Evolutionary conservation across 92 coral and sea anemone species (phyloP), one percentile per base, ranked within the genome.

Genomic region (Phymanthus crucifer): DNA sequence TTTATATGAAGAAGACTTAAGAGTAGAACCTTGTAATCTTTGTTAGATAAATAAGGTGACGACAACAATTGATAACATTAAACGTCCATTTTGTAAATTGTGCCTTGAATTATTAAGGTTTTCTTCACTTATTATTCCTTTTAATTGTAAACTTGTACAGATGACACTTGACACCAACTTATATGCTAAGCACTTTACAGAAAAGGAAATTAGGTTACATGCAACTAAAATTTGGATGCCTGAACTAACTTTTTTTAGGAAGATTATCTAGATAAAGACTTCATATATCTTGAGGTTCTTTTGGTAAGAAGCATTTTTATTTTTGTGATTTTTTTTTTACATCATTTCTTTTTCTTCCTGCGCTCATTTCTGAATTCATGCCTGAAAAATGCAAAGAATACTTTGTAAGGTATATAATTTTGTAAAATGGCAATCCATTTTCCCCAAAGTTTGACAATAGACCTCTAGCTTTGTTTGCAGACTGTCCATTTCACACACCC

Each of bases 351-450:
- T 71, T 43, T 73, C 54, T 64, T 73, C 40, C 80, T 69, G 32
- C 12, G 32, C 45, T 82, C 86, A 14, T 46, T 40, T 64, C 75
- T 82, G 69, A 50, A 82, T 54, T 82, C 86, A 43, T 82, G 86
- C 45, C 86, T 82, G 46, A 38, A 32, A 74, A 73, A 74, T 21
- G 27, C 2, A 52, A 26, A 57, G 24, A 33, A 43, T 61, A 23
- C 8, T 68, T 16, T 43, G 43, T 38, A 6, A 43, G 48, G 17
- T 43, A 43, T 2, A 43, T 43, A 17, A 43, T 6, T 38, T 38
- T 38, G 43, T 38, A 38, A n/a, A n/a, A 38, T 38, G 43, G 43
- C 43, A 38, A n/a, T n/a, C n/a, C n/a, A n/a, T n/a, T n/a, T n/a
- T n/a, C n/a, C n/a, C n/a, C n/a, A n/a, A n/a, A n/a, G n/a, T n/a